phyloP scores from a whole-genome alignment of 2,797 vertebrate species.

The Cirrhinus molitorella region DNA sequence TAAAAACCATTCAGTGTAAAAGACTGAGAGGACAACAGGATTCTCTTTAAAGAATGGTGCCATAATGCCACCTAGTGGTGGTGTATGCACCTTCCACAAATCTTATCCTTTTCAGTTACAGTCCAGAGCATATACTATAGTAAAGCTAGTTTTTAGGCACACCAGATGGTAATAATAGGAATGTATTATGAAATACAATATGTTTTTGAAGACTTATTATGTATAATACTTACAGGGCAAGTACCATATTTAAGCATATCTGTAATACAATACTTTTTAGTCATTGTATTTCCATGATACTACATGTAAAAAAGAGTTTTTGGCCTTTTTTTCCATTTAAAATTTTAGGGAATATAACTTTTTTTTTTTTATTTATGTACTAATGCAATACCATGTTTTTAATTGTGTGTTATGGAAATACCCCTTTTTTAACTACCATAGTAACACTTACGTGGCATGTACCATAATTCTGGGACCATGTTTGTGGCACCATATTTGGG shows the following conservation, averaged over 20 bases:
- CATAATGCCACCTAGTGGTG: slow-evolving; percentile 85
- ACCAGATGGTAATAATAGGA: neutral
- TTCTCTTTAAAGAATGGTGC: slow-evolving; percentile 52
- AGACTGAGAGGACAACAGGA: slow-evolving; percentile 16
- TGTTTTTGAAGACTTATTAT: neutral
- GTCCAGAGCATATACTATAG: neutral
- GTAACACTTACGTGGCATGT: neutral
- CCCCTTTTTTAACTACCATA: neutral
- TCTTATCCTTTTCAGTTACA: neutral
- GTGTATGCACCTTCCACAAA: neutral
- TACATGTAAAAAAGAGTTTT: too few species aligned
- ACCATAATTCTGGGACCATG: neutral
- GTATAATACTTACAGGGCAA: neutral
- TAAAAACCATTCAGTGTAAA: slow-evolving; percentile 19
- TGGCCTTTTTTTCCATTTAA: too few species aligned
- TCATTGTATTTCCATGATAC: too few species aligned
- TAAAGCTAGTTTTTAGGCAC: neutral
- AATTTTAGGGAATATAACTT: too few species aligned
- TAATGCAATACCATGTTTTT: neutral
- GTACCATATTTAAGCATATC: neutral
- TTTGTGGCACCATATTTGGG: neutral
- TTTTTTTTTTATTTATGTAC: too few species aligned
- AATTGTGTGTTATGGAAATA: neutral
- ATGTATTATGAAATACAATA: neutral
- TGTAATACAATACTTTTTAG: rapidly evolving